Evolutionary conservation across 2,888 invertebrate genomes (phyloP).

Genomic region (Megamerina dolium): DNA sequence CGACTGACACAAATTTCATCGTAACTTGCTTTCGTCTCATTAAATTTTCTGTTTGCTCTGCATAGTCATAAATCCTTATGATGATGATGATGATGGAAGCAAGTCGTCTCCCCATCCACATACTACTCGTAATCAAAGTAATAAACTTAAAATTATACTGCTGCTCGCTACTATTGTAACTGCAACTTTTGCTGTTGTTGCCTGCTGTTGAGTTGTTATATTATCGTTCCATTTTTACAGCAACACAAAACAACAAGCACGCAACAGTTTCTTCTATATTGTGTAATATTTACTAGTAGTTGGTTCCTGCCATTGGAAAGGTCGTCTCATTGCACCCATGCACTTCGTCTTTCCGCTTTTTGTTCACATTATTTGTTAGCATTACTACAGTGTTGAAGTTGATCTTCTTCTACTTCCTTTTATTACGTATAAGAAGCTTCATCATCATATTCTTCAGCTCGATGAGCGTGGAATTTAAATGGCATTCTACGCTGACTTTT

Average conservation of each 20-base stretch:
- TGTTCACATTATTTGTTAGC: too few species aligned
- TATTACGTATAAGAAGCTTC: constrained; percentile 12
- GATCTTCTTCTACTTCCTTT: too few species aligned
- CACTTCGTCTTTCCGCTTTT: too few species aligned
- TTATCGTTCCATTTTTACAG: neutral
- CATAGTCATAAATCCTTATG: constrained; percentile 22
- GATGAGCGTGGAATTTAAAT: constrained; percentile 26
- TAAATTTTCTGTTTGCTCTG: constrained; percentile 24
- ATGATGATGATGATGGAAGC: too few species aligned
- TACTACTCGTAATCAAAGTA: constrained; percentile 9
- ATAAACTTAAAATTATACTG: constrained; percentile 16
- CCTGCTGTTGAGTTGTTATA: constrained; percentile 5
- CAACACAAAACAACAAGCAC: neutral
- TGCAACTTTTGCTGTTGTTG: constrained; percentile 2
- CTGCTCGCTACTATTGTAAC: constrained; percentile 2
- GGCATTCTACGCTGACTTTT: constrained; percentile 7
- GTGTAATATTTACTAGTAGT: too few species aligned
- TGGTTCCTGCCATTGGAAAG: too few species aligned
- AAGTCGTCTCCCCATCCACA: too few species aligned
- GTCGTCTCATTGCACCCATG: constrained; percentile 2
- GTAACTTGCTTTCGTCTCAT: constrained; percentile 26
- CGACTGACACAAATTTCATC: constrained; percentile 22
- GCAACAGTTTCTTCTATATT: constrained; percentile 25
- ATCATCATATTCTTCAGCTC: constrained; percentile 26
- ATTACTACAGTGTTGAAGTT: too few species aligned